phyloP scores from a whole-genome alignment of 2,113 vertebrate species.

The Burhinus bistriatus region DNA sequence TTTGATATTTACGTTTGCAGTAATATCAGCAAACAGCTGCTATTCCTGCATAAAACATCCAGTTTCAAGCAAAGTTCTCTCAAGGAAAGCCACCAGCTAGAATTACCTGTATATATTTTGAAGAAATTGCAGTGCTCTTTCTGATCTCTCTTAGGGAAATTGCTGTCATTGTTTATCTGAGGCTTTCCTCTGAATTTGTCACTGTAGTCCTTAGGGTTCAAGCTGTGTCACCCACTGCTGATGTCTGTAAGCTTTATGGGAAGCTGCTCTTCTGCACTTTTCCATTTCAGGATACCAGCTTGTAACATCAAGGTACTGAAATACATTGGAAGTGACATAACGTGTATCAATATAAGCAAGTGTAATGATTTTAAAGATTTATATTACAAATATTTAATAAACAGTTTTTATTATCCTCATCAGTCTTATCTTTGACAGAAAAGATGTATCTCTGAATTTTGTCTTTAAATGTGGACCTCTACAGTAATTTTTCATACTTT shows the following conservation, averaged over 20 bases:
- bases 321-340: background rate
- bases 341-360: background rate
- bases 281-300: background rate
- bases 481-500: background rate
- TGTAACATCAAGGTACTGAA: background rate
- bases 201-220: background rate
- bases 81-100: background rate
- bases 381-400: background rate
- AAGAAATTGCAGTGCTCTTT: background rate
- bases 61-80: background rate
- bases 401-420: background rate
- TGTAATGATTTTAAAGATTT: background rate
- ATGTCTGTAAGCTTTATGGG: background rate
- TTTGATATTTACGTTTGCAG: background rate
- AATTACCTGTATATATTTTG: background rate
- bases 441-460: background rate
- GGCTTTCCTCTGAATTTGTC: background rate
- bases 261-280: background rate
- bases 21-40: background rate
- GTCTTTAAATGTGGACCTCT: background rate
- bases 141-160: background rate
- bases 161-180: background rate
- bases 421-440: background rate
- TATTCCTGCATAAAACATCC: background rate
- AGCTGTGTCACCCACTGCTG: background rate